Evolutionary conservation across 2,797 vertebrate species (phyloP).

Genomic region (Pogonophryne albipinna): DNA sequence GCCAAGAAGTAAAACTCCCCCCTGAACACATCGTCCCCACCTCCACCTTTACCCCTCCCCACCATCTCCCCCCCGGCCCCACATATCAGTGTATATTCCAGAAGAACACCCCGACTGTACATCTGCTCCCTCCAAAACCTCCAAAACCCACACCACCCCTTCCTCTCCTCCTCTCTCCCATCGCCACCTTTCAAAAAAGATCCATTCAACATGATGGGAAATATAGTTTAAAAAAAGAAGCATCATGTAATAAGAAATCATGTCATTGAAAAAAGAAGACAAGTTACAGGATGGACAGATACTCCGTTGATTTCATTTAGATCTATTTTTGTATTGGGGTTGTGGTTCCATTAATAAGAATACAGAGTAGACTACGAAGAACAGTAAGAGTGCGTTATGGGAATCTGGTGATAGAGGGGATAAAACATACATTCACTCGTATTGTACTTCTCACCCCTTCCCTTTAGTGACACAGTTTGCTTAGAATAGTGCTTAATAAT

Average conservation of each 20-base stretch:
- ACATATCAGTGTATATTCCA: conserved; percentile 72
- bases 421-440: conserved; percentile 71
- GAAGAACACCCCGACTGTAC: conserved; percentile 60
- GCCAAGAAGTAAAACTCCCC: conserved; percentile 91
- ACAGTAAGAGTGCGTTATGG: conserved; percentile 49
- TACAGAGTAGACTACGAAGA: conserved; percentile 69
- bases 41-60: conserved; percentile 47
- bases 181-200: conserved; percentile 63
- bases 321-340: conserved; percentile 86
- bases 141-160: no score
- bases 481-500: conserved; percentile 83
- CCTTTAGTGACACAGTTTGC: conserved; percentile 83
- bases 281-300: conserved; percentile 77
- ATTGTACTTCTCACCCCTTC: conserved; percentile 72
- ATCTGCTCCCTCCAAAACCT: conserved; percentile 30
- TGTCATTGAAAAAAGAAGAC: conserved; percentile 76
- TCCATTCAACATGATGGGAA: conserved; percentile 75
- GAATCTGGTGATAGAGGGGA: conserved; percentile 66
- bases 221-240: conserved; percentile 63
- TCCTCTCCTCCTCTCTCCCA: not conserved
- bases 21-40: conserved; percentile 45
- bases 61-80: conserved; percentile 45
- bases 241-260: conserved; percentile 71
- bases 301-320: conserved; percentile 83
- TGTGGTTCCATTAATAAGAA: conserved; percentile 79